Conservation (phyloP, 2,797 vertebrate genomes). For the Microtus obscurus region DNA sequence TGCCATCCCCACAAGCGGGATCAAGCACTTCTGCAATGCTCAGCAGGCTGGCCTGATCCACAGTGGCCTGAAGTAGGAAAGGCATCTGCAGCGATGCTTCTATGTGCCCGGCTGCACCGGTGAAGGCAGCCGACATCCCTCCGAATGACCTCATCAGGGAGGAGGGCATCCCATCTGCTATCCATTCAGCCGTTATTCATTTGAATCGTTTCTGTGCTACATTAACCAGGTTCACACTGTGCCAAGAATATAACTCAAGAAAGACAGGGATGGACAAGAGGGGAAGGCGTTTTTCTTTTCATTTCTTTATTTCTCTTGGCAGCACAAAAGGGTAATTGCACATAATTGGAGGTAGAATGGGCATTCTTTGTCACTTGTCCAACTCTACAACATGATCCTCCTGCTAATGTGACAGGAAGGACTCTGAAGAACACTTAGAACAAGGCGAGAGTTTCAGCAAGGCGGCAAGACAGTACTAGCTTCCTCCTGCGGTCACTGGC, state of each 20-base stretch:
- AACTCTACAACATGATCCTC: background rate
- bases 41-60: accelerated
- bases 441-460: background rate
- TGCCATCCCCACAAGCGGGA: accelerated
- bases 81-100: background rate
- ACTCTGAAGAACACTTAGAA: background rate
- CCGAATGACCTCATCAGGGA: background rate
- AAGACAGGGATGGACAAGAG: background rate
- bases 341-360: slow-evolving; percentile 28
- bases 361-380: background rate
- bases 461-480: background rate
- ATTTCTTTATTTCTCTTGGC: background rate
- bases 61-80: background rate
- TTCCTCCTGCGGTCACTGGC: background rate
- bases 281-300: background rate
- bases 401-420: background rate
- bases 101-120: background rate
- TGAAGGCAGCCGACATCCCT: background rate
- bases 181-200: background rate
- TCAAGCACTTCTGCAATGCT: too few relatives aligned
- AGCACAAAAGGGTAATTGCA: background rate
- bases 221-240: background rate
- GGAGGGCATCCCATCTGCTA: background rate
- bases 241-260: background rate
- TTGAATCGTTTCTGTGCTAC: background rate